phyloP scores from a whole-genome alignment of 2,888 invertebrate genomes.

The Pteria penguin region DNA sequence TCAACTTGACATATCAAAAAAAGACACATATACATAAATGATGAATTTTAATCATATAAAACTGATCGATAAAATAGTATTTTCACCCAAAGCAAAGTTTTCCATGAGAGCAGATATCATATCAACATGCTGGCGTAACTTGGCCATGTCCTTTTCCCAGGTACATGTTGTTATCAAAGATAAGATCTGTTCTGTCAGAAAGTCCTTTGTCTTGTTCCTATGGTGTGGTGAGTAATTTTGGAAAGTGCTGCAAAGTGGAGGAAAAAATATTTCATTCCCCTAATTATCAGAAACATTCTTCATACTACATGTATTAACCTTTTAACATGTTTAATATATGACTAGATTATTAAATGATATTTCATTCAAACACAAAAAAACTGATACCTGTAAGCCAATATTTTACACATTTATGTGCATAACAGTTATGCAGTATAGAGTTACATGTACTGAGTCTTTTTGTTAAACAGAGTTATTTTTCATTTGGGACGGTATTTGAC shows the following conservation, averaged over 20 bases:
- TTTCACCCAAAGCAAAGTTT: constrained; percentile 67
- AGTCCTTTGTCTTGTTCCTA: constrained; percentile 18
- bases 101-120: constrained; percentile 63
- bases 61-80: not conserved
- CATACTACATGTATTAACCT: not conserved
- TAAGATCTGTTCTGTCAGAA: constrained; percentile 23
- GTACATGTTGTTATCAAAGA: not conserved
- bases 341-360: no score
- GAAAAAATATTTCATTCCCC: not conserved
- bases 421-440: no score
- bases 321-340: not conserved
- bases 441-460: no score
- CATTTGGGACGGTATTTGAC: no score
- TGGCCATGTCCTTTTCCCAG: not conserved
- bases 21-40: not conserved
- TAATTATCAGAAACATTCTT: not conserved
- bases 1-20: constrained; percentile 56
- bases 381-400: no score
- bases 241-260: constrained; percentile 47
- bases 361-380: no score
- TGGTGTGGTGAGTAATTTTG: constrained; percentile 41
- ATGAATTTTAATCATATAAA: not conserved
- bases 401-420: no score
- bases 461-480: no score
- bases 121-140: constrained; percentile 56